These are phyloP conservation scores for Cerastis leucographa DNA, from an alignment of 2,888 invertebrate genomes.

Conservation along the genomic window DNA sequence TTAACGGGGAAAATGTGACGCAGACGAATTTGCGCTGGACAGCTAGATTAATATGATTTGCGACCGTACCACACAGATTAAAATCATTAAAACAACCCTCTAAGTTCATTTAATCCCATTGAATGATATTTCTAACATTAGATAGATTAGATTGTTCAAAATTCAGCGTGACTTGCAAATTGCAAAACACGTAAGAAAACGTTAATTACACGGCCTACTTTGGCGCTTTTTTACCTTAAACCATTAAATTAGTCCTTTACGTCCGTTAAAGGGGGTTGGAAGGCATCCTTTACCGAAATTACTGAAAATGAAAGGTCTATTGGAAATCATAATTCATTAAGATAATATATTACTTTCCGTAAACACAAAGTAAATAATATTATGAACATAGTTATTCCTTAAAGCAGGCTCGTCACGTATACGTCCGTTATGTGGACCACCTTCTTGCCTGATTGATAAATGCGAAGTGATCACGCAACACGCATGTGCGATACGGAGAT, in stretches of 20 bases:
- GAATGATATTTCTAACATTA: too few relatives aligned
- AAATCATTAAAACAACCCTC: too few relatives aligned
- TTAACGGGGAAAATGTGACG: too few relatives aligned
- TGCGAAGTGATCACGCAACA: conserved; percentile 2
- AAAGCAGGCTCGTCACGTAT: background rate
- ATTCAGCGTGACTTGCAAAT: too few relatives aligned
- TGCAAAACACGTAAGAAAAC: too few relatives aligned
- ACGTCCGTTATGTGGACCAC: background rate
- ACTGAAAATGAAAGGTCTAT: background rate
- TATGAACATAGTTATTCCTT: background rate
- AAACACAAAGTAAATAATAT: background rate
- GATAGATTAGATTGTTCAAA: too few relatives aligned
- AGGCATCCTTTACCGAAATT: background rate
- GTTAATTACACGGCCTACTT: too few relatives aligned
- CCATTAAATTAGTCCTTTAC: background rate
- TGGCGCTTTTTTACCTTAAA: too few relatives aligned
- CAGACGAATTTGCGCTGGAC: too few relatives aligned
- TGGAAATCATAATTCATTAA: background rate
- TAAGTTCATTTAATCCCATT: too few relatives aligned
- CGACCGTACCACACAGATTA: too few relatives aligned
- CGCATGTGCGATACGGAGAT: background rate
- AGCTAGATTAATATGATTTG: too few relatives aligned
- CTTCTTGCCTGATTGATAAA: background rate
- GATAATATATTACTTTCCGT: background rate
- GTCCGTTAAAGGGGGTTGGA: background rate